Conservation (phyloP, 2,113 vertebrate species). For the Oceanodroma tethys region DNA sequence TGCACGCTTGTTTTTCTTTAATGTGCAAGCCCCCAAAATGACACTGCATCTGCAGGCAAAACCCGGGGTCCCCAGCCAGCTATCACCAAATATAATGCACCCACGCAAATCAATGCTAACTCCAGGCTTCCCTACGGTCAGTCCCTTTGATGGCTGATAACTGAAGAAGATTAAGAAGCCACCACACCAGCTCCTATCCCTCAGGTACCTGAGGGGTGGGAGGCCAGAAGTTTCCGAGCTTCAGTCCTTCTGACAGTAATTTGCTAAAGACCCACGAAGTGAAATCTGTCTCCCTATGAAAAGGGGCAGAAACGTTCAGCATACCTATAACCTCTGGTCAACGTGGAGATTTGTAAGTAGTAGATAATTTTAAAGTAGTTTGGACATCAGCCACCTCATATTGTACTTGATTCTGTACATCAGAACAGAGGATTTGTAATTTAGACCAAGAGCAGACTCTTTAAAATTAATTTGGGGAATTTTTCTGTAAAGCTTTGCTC, state of each 20-base stretch:
- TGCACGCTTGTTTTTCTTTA: neutral
- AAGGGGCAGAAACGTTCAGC: rapidly evolving
- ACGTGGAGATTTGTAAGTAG: neutral
- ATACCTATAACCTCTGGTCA: rapidly evolving
- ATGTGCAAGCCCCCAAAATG: neutral
- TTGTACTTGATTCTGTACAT: neutral
- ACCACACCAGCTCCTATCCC: neutral
- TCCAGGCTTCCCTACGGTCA: neutral
- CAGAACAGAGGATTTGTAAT: neutral
- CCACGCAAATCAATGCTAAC: neutral
- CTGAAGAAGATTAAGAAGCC: neutral
- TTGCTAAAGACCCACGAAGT: neutral
- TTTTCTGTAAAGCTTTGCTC: neutral
- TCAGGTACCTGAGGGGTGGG: neutral
- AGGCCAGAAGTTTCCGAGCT: neutral
- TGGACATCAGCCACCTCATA: neutral
- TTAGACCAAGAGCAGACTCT: neutral
- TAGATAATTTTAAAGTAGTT: neutral
- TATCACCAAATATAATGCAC: neutral
- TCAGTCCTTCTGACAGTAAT: neutral
- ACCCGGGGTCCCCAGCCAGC: neutral
- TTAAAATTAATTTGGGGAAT: neutral
- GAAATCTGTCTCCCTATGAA: neutral
- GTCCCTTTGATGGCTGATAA: neutral
- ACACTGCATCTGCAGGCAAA: neutral